Evolutionary conservation across 2,888 invertebrate species (phyloP), one percentile per base, ranked within the genome.

Genomic region (Philereme transversata): DNA sequence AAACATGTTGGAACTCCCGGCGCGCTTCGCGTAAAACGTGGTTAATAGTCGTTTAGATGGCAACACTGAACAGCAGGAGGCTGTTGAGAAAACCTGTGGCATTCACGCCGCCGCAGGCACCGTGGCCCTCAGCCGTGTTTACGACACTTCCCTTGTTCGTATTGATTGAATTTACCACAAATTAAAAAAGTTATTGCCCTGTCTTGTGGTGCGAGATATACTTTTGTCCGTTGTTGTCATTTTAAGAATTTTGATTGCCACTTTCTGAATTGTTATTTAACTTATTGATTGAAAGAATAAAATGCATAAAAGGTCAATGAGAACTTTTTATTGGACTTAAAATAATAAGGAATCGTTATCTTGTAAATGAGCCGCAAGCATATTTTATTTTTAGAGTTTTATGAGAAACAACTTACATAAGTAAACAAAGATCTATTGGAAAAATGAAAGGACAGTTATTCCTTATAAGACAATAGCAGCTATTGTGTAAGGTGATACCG

Each of bases 401-500:
- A 38, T 22, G 7, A 22, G 48, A 51, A 56, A 65, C 52, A 67
- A 64, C 62, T 62, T 60, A 68, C 44, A 51, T 57, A 67, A 68
- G 71, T 69, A 70, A 72, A 75, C 74, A 74, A 74, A 69, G 72
- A 77, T 76, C 71, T 74, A 74, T 76, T 76, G 67, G 69, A 69
- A 68, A 77, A 79, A 75, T 76, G 75, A 77, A 78, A 74, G 74
- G 75, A 80, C 79, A 79, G 80, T 83, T 75, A 74, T 76, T 73
- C 72, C 69, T 67, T 74, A 85, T 38, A 85, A 84, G 81, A 87
- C 87, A 88, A 88, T 87, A 84, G 83, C 81, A 76, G 84, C 84
- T 86, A 87, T 87, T 89, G 87, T 88, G 90, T 86, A 87, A 91
- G 81, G 76, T 79, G 90, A 91, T 87, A 88, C 85, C 77, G 77